Conservation (phyloP, 2,888 invertebrate genomes). For the Thysanoteuthis rhombus region DNA sequence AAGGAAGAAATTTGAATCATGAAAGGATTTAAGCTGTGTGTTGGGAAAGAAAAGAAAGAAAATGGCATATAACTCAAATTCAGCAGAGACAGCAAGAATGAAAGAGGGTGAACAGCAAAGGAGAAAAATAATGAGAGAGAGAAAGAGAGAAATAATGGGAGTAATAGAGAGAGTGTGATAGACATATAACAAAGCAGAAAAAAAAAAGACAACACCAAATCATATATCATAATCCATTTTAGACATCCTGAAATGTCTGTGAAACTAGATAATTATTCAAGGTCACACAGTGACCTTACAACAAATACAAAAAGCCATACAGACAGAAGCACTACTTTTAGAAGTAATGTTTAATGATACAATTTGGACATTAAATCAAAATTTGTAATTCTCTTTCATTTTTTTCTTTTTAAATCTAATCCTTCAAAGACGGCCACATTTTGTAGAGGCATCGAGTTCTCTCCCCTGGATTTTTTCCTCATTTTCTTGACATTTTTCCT, state of each 20-base stretch:
- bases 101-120: background rate
- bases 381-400: background rate
- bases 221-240: background rate
- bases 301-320: background rate
- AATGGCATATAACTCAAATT: too few relatives aligned
- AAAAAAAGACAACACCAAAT: background rate
- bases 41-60: too few relatives aligned
- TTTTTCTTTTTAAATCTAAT: background rate
- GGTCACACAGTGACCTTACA: too few relatives aligned
- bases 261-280: background rate
- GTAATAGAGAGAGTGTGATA: too few relatives aligned
- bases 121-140: background rate
- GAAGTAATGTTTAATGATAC: background rate
- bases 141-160: background rate
- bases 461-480: conserved; percentile 12
- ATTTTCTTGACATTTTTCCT: background rate
- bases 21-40: too few relatives aligned
- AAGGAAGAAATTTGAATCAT: too few relatives aligned
- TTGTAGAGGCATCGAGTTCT: background rate
- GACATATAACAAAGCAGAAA: too few relatives aligned
- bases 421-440: background rate
- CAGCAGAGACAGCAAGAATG: too few relatives aligned
- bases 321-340: background rate
- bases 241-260: background rate
- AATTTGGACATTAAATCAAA: background rate